Base-by-base conservation (phyloP, 2,888 invertebrate species). In the Allophyes oxyacanthae region DNA sequence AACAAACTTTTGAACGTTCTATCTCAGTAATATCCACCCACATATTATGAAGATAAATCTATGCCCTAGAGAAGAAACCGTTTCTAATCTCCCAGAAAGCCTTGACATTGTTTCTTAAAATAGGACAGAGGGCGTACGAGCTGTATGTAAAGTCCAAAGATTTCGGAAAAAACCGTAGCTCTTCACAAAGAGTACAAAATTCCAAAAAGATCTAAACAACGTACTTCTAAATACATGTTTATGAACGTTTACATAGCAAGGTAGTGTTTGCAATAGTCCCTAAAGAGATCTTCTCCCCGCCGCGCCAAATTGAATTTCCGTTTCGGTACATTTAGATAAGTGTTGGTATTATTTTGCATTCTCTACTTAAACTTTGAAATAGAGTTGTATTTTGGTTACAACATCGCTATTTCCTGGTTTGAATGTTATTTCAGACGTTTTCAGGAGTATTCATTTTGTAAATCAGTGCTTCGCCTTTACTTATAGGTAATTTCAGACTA, bases 261-360 rank as follows among this genome's bases (percentile, higher is more conserved):
- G 67, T 67, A 58, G 65, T 65, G 63, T 67, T 68, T 57, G 57
- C 43, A 44, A 66, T 40, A 43, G 55, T 77, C 79, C 77, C 69
- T 53, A 59, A 75, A 68, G 77, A 72, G 69, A 65, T 68, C 66
- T 72, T 70, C 57, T 66, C 64, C 52, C 63, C 67, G 70, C 69
- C 65, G 68, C 64, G 58, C 73, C 72, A 65, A 78, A 83, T 77
- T 78, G 75, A 82, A 79, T 83, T 80, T 70, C 75, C 70, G 68
- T 70, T 66, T 72, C 70, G 64, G 72, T 66, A 78, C 76, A 71
- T 78, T 74, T 71, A 74, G 75, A 71, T 77, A 78, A 81, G 72
- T 70, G 72, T 74, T 59, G 61, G 59, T 64, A 73, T 72, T 67
- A 69, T 59, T 73, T 62, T 64, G 45, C 50, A 54, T 64, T 59